Conservation (phyloP, 2,113 vertebrate species). For the Himantopus leucocephalus region DNA sequence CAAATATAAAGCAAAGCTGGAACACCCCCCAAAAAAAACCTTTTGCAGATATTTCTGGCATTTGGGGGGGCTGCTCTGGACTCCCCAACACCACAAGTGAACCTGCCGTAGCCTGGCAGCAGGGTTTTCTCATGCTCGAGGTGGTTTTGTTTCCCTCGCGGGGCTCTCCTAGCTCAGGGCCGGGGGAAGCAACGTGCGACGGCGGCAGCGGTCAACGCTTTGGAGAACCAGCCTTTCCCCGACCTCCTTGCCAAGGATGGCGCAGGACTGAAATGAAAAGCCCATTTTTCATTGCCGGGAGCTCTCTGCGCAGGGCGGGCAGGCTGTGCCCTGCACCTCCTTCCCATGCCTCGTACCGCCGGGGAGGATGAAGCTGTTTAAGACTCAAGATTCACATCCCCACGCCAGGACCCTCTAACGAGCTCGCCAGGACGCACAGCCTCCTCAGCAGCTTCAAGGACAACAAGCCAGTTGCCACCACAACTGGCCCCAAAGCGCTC, state of each 20-base stretch:
- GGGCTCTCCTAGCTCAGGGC: background rate
- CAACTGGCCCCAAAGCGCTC: background rate
- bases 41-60: background rate
- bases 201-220: accelerated
- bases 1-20: background rate
- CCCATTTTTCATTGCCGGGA: background rate
- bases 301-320: background rate
- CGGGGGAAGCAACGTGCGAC: accelerated
- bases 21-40: background rate
- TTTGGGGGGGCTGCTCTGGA: background rate
- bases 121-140: background rate
- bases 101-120: background rate
- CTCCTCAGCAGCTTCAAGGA: background rate
- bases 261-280: background rate
- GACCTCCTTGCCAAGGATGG: background rate
- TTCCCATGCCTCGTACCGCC: accelerated
- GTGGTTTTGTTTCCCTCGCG: background rate
- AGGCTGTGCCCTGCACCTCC: background rate
- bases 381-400: background rate
- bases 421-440: background rate
- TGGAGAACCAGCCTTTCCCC: background rate
- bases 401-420: accelerated
- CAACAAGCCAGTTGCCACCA: too few species aligned
- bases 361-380: background rate
- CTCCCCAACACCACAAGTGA: background rate